Base-by-base conservation (phyloP, 2,113 vertebrate species). In the Megaleporinus macrocephalus region DNA sequence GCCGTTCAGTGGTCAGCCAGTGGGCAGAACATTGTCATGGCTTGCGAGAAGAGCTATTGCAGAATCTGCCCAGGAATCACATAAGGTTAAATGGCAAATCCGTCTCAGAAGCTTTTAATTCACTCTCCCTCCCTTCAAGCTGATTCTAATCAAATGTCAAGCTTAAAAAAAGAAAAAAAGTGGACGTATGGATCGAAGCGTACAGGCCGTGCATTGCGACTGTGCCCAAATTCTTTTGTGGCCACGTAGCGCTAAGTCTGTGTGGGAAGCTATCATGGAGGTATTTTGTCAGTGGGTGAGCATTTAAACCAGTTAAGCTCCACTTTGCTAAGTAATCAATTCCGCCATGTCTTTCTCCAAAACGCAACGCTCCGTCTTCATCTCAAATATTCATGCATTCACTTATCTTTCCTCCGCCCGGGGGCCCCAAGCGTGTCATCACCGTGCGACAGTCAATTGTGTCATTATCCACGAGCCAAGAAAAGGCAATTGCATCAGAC, bases 361-460 rank as follows among this genome's bases (percentile, higher is more conserved):
- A 59, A 68, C 69, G 26, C 20, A 61, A 61, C 9, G 79, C 79
- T 81, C 61, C 36, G 62, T 69, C 66, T 75, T 57, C n/a, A 36
- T 47, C n/a, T 65, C 22, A 81, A 81, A 81, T 74, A 81, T 81
- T 81, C 72, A 81, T 68, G 44, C 70, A 62, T 73, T 65, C 70
- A 65, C 27, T 81, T 69, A 63, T 80, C 78, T 80, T 14, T 12
- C 14, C 47, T 72, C 30, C 6, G 57, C 80, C 33, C 5, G 12
- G 27, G 47, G 62, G 44, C 16, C 66, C 49, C 65, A 36, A 69
- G 72, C 72, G 47, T 27, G 12, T 44, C 78, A 53, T 76, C 55
- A 76, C 73, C 59, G 29, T 36, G 30, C 30, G 65, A 65, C 61
- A n/a, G 26, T 44, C 2, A 30, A 49, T 63, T 63, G n/a, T 81